Evolutionary conservation across 2,888 invertebrate species (phyloP).

Genomic region (Eupithecia insigniata): DNA sequence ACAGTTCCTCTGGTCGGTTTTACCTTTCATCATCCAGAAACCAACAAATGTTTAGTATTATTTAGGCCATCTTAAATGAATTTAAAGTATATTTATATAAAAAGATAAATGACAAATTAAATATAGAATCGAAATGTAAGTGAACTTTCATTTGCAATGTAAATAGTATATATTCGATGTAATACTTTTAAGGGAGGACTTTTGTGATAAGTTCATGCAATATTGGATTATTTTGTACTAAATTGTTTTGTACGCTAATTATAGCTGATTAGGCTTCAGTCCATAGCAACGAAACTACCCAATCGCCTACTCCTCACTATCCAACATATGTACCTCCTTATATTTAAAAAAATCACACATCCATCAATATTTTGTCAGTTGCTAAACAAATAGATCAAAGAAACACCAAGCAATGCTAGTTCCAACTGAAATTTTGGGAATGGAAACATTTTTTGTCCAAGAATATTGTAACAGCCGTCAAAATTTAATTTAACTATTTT

Average conservation of each 20-base stretch:
- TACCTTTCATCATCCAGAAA: conserved; percentile 47
- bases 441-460: conserved; percentile 19
- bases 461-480: conserved; percentile 21
- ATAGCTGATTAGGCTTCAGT: conserved; percentile 21
- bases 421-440: conserved; percentile 8
- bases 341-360: conserved; percentile 1
- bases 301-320: background rate
- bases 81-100: conserved; percentile 77
- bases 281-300: conserved; percentile 5
- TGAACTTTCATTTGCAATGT: conserved; percentile 78
- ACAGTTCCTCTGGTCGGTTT: conserved; percentile 51
- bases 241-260: conserved; percentile 66
- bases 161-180: conserved; percentile 70
- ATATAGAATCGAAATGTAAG: conserved; percentile 73
- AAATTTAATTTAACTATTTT: conserved; percentile 20
- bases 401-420: background rate
- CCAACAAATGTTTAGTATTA: conserved; percentile 68
- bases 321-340: background rate
- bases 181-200: conserved; percentile 60
- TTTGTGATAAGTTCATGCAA: conserved; percentile 80
- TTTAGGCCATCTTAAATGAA: conserved; percentile 79
- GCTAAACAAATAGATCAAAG: background rate
- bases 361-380: background rate
- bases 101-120: conserved; percentile 78
- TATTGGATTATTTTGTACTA: conserved; percentile 62